Evolutionary conservation across 2,888 invertebrate species (phyloP).

Genomic region (Latrodectus elegans): DNA sequence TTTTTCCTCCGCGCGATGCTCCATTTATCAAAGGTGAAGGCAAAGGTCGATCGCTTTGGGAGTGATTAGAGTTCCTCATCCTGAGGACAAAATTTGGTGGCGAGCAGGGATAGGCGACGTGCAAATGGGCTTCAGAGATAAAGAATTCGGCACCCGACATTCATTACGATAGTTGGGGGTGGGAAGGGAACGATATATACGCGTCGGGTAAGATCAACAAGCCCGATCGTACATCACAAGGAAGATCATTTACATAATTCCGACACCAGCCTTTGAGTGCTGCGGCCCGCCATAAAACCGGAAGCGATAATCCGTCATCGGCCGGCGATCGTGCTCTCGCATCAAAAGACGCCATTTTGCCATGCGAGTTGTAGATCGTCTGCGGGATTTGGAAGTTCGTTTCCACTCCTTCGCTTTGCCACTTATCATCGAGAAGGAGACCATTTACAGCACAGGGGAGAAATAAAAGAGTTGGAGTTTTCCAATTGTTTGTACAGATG

Average conservation of each 20-base stretch:
- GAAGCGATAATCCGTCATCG: slow-evolving; percentile 69
- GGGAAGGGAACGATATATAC: slow-evolving; percentile 40
- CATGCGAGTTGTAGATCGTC: slow-evolving; percentile 40
- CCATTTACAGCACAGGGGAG: slow-evolving; percentile 35
- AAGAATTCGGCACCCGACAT: slow-evolving; percentile 52
- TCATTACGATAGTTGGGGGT: slow-evolving; percentile 54
- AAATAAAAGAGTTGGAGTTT: slow-evolving; percentile 63
- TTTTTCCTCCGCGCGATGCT: no score
- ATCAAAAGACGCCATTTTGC: slow-evolving; percentile 43
- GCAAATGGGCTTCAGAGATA: slow-evolving; percentile 55
- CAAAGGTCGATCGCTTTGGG: no score
- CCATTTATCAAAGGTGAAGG: no score
- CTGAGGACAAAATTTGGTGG: background rate
- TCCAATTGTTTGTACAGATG: slow-evolving; percentile 58
- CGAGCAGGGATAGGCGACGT: slow-evolving; percentile 9
- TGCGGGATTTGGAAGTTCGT: slow-evolving; percentile 19
- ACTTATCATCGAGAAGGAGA: slow-evolving; percentile 26
- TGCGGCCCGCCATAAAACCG: slow-evolving; percentile 66
- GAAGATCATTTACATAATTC: slow-evolving; percentile 64
- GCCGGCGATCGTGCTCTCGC: slow-evolving; percentile 62
- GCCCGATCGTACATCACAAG: slow-evolving; percentile 64
- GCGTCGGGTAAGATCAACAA: slow-evolving; percentile 58
- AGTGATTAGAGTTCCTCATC: slow-evolving; percentile 35
- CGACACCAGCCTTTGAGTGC: slow-evolving; percentile 41
- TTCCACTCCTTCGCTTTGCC: slow-evolving; percentile 39